Evolutionary conservation across 2,113 vertebrate genomes (phyloP), one percentile per base, ranked within the genome.

Genomic region (Chaetodon auriga): DNA sequence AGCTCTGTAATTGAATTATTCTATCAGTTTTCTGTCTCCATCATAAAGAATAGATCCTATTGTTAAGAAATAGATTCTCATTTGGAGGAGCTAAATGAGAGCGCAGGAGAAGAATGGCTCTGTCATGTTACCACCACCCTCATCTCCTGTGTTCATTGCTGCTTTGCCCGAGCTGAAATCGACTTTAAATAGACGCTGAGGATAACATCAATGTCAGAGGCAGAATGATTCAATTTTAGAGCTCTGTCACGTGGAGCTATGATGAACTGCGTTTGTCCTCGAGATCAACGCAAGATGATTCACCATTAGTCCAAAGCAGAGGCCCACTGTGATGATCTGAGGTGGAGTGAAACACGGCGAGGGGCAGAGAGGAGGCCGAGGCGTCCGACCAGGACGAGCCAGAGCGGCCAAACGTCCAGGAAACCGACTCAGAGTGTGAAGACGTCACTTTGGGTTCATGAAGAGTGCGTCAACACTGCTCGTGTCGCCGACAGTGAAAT

Each of bases 1-100:
- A 23, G 51, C 61, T 68, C 77, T 70, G 51, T 79, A 57, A 72
- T 78, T 79, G 38, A 82, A 78, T 84, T 66, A 80, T 78, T 83
- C 80, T 36, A 72, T 87, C 76, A 71, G 46, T 62, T 63, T 30
- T 55, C 68, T 65, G 79, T 70, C 87, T 81, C 69, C 48, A 1
- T 65, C 68, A 57, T 61, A 38, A 71, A 83, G 76, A 85, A 72
- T 0, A 60, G 65, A 54, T 74, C 66, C 65, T 11, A 64, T 83
- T 87, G 74, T 90, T 11, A 12, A 15, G 70, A 61, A 48, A 61
- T 46, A 53, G 61, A 75, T 51, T 81, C 62, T 77, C 79, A 64
- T 82, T 85, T 72, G 55, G 30, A 25, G 55, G 49, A 71, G 72
- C 25, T 58, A 36, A 83, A 78, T 53, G 77, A 25, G 61, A 84